Percentiles rank a stretch among this genome's conserved stretches.
Evolutionary conservation across 2,113 vertebrate species (phyloP).

Genomic region (Campylomormyrus numenius): DNA sequence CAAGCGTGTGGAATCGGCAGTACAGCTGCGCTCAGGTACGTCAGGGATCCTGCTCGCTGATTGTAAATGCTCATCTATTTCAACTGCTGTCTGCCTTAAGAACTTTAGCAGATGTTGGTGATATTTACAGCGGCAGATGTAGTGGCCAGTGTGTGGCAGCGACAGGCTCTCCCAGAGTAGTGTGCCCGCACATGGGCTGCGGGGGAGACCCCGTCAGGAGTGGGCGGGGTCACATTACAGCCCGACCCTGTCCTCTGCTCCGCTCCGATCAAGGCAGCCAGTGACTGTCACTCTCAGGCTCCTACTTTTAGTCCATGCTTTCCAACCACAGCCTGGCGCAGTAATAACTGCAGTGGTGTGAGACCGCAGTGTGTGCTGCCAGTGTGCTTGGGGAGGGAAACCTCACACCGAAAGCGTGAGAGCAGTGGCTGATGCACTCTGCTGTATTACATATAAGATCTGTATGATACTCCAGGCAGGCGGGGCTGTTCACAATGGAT

Average conservation of each 20-base stretch:
- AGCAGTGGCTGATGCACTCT: not conserved
- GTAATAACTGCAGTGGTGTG: not conserved
- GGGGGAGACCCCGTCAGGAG: not conserved
- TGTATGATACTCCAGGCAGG: not conserved
- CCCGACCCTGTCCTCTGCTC: not conserved
- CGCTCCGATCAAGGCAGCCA: not conserved
- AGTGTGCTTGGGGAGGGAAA: not conserved
- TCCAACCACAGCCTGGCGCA: not conserved
- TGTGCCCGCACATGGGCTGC: not conserved
- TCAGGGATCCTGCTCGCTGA: not conserved
- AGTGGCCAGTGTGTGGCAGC: not conserved
- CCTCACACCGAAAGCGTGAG: not conserved
- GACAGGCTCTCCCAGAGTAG: not conserved
- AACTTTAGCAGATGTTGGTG: not conserved
- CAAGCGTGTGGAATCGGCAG: conserved; percentile 81
- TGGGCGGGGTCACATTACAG: not conserved
- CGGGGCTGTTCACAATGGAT: not conserved
- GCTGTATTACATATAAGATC: not conserved
- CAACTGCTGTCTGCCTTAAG: not conserved
- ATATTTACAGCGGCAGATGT: not conserved
- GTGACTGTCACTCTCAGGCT: not conserved
- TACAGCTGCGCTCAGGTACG: conserved; percentile 89
- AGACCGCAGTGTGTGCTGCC: not conserved
- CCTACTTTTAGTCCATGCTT: not conserved
- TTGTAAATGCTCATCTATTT: not conserved